Percentiles rank a stretch among this genome's conserved stretches.
Evolutionary conservation across 2,797 vertebrate genomes (phyloP).

Genomic region (Dipus sagitta): DNA sequence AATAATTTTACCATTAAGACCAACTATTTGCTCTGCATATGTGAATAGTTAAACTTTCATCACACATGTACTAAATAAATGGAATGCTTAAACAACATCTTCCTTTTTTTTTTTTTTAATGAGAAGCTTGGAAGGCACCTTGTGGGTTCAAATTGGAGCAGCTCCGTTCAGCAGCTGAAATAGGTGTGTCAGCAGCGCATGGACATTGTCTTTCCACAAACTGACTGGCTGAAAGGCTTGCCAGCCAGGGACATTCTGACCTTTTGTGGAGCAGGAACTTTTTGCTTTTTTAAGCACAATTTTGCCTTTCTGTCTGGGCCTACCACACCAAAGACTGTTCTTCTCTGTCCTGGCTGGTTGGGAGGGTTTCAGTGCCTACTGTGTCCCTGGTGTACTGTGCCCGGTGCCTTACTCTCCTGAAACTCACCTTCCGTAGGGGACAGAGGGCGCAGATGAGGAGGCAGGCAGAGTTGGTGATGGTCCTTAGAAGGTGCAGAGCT

Average conservation of each 20-base stretch:
- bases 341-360: not conserved
- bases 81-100: slow-evolving; percentile 21
- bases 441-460: too few relatives aligned
- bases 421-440: not conserved
- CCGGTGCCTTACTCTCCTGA: not conserved
- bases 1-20: not conserved
- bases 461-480: not conserved
- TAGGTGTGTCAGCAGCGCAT: not conserved
- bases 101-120: not conserved
- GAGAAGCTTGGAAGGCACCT: not conserved
- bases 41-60: slow-evolving; percentile 47
- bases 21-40: not conserved
- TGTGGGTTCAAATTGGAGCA: not conserved
- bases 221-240: not conserved
- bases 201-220: slow-evolving; percentile 14
- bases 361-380: not conserved
- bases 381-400: not conserved
- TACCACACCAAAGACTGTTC: not conserved
- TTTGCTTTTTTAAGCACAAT: slow-evolving; percentile 52
- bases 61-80: slow-evolving; percentile 42
- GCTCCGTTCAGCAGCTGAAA: not conserved
- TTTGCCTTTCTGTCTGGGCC: not conserved
- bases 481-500: not conserved
- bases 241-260: slow-evolving; percentile 12
- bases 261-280: not conserved